Base-by-base conservation (phyloP, 1,140 invertebrate species). In the Saccostrea glomerata region DNA sequence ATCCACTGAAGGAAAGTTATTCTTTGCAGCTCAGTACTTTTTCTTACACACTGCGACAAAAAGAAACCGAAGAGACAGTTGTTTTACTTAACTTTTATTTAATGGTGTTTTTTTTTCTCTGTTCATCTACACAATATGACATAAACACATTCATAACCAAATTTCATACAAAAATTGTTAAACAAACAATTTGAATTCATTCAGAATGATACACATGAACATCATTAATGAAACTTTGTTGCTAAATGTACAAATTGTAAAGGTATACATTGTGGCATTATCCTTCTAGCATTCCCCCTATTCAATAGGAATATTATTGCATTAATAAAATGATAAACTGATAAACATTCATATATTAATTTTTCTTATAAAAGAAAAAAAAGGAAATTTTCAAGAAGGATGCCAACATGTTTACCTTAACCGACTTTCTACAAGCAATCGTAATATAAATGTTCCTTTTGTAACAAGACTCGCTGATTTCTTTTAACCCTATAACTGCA, bases 101-200 rank as follows among this genome's bases (percentile, higher is more conserved):
- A 77, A 77, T 77, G 25, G 23, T 77, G 70, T 9, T 25, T 77
- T 13, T 77, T 77, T 77, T 23, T 30, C 30, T 36, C 70, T 77
- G 13, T 77, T 77, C 70, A 77, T 77, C 25, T 77, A 77, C 70
- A 77, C 70, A 77, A 25, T 77, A 36, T 77, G 30, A 30, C 70
- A 30, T 25, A 77, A 77, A 77, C 30, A 11, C 70, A 77, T 77
- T 77, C 70, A 77, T 30, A 77, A 77, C 25, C 25, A 36, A 9
- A 30, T 77, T 25, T 63, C 70, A 30, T 77, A 77, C 70, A 25
- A 77, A 30, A 77, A 12, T 36, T 30, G 20, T 77, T 11, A 11
- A 77, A 77, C 23, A 36, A 77, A 73, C 23, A 73, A 5, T 77
- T 12, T 30, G 66, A 73, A 11, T 73, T 30, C 70, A 77, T 30